Base-by-base conservation (phyloP, 1,140 invertebrate genomes). In the Bathynomus jamesi region DNA sequence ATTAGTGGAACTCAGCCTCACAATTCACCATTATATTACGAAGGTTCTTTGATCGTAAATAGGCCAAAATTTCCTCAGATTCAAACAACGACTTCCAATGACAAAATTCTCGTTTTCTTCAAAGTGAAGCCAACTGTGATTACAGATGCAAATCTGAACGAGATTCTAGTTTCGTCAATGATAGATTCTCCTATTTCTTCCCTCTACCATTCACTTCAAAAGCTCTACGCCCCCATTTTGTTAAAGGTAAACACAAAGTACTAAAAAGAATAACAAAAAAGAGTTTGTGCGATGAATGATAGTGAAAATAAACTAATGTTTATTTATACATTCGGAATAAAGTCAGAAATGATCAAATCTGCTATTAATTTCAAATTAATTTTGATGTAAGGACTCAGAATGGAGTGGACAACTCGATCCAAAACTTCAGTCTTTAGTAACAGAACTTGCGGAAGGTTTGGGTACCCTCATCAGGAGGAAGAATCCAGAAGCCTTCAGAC, bases 161-260 rank as follows among this genome's bases (percentile, higher is more conserved):
- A 83, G 75, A 79, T 87, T 25, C 82, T 84, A 74, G 82, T 87
- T 0, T 85, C 84, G 0, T 85, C 86, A 3, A 85, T 87, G 82
- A 69, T 85, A 4, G 85, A 86, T 68, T 87, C 86, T 5, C 86
- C 86, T 4, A 75, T 87, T 0, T 83, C 78, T 67, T 81, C 85
- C 4, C 80, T 87, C 5, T 87, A 86, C 75, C 83, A 87, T 79
- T 78, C 82, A 61, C 78, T 87, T 2, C 84, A 86, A 70, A 85
- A 85, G 70, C 81, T 86, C 8, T 84, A 82, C 77, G 79, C 79
- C 28, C 82, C 82, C 28, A n/a, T n/a, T 67, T 78, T 87, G 60
- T 76, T 86, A 46, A 81, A 85, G 76, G 80, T 81, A 76, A 69
- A n/a, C n/a, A n/a, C n/a, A n/a, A n/a, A n/a, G n/a, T n/a, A n/a